Base-by-base conservation (phyloP, 2,888 invertebrate species). In the Drosophila formosana region DNA sequence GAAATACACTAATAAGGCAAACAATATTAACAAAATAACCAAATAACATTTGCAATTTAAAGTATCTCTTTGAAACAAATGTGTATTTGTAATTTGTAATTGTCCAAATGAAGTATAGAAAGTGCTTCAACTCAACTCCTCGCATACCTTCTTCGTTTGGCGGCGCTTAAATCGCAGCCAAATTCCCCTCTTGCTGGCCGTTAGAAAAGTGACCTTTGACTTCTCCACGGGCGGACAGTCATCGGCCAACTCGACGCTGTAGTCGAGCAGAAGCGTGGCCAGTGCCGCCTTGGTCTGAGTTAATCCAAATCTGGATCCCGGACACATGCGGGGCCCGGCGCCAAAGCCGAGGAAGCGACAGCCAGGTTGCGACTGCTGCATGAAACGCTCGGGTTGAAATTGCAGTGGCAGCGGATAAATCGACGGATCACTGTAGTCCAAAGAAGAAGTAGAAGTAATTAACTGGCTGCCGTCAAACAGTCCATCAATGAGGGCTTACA, bases 301-400 rank as follows among this genome's bases (percentile, higher is more conserved):
- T 8, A 90, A 62, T 13, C 86, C 90, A 32, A 90, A 80, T 2
- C 90, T 88, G 70, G 79, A 80, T 3, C 90, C 90, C 18, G 90
- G 90, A 49, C 90, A 90, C 90, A 89, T 89, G n/a, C 90, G 83
- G 4, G 88, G 84, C 1, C 90, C 90, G 18, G 89, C 90, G 0
- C 90, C 90, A 25, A 90, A 90, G 32, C 88, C 90, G 23, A 90
- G 45, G 50, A 90, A 90, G 0, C 78, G 51, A 30, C 85, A 85
- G 37, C 79, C 79, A 1, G 53, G 41, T 1, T 75, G 58, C 4
- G 67, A 58, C 1, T 68, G 66, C 4, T 51, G 37, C 37, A 71
- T 3, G 1, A 90, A 90, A 4, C 90, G 89, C 26, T 83, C 75
- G 0, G 90, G 90, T 23, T 78, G 67, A 49, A 87, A 90, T 4